Conservation (phyloP, 1,140 invertebrate genomes). For the Dysdera silvatica region DNA sequence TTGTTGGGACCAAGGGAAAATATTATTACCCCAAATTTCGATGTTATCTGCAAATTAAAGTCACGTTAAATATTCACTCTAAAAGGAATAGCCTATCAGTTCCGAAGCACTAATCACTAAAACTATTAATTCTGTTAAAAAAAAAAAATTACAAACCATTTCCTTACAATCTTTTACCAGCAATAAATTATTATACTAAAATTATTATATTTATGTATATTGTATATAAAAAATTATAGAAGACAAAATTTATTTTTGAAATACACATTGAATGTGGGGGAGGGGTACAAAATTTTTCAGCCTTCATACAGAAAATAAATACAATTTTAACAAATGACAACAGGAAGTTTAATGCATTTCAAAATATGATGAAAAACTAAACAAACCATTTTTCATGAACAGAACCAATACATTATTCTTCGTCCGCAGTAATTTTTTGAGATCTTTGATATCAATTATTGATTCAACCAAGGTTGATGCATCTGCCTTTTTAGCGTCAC, state of each 20-base stretch:
- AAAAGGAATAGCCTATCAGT: too few species aligned
- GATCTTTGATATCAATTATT: conserved; percentile 64
- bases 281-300: too few species aligned
- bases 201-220: not conserved
- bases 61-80: too few species aligned
- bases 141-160: conserved; percentile 22
- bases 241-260: not conserved
- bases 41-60: too few species aligned
- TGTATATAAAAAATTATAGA: not conserved
- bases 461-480: conserved; percentile 33
- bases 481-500: not conserved
- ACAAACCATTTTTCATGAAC: conserved; percentile 49
- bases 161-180: conserved; percentile 13
- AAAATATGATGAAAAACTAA: not conserved
- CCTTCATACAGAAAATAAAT: too few species aligned
- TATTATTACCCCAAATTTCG: too few species aligned
- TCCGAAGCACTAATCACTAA: too few species aligned
- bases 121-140: too few species aligned
- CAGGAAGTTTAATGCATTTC: too few species aligned
- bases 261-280: too few species aligned
- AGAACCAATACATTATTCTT: conserved; percentile 74
- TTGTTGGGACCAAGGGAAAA: too few species aligned
- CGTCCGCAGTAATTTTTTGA: conserved; percentile 72
- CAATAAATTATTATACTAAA: not conserved
- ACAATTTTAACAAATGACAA: too few species aligned